Percentiles rank a stretch among this genome's conserved stretches.
These are phyloP conservation scores for Drosophila niveifrons DNA, from an alignment of 2,888 invertebrate species.

Conservation along the genomic window DNA sequence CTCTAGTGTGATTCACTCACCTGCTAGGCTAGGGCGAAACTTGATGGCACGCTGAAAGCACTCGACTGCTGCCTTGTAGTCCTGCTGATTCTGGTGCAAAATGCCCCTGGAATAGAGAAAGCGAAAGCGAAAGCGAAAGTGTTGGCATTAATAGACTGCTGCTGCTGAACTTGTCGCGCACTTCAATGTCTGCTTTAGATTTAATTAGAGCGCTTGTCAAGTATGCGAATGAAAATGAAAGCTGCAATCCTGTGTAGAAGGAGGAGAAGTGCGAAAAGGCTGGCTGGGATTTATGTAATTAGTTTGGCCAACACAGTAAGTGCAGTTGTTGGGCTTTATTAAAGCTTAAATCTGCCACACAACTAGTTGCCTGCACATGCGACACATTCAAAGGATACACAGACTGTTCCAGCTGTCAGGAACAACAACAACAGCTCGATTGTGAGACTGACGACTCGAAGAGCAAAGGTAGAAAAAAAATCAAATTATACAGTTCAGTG, in stretches of 20 bases:
- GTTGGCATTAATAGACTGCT: conserved; percentile 59
- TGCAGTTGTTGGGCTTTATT: conserved; percentile 6
- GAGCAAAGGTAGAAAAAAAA: conserved; percentile 36
- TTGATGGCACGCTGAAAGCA: conserved; percentile 97
- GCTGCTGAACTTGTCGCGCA: conserved; percentile 64
- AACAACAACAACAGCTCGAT: conserved; percentile 8
- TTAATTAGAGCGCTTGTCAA: conserved; percentile 68
- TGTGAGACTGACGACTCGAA: conserved; percentile 11
- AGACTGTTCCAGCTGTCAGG: conserved; percentile 13
- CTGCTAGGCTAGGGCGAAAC: conserved; percentile 91
- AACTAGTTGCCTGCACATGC: conserved; percentile 9
- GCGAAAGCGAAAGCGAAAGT: conserved; percentile 61
- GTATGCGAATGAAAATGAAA: conserved; percentile 38
- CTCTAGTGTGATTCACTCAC: conserved; percentile 83
- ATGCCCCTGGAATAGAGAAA: conserved; percentile 92
- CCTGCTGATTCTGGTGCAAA: conserved; percentile 94
- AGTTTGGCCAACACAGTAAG: conserved; percentile 44
- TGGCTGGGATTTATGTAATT: conserved; percentile 62
- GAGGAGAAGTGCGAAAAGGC: conserved; percentile 5
- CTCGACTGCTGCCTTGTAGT: conserved; percentile 94
- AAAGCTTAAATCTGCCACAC: conserved; percentile 31
- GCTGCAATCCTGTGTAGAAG: conserved; percentile 10
- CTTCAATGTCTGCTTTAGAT: conserved; percentile 51
- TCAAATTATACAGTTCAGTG: conserved; percentile 85
- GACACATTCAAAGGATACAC: conserved; percentile 3